A percentile compares a stretch with the other conserved stretches of the same genome.
phyloP scores from a whole-genome alignment of 2,113 vertebrate species.

The Lepus timidus region DNA sequence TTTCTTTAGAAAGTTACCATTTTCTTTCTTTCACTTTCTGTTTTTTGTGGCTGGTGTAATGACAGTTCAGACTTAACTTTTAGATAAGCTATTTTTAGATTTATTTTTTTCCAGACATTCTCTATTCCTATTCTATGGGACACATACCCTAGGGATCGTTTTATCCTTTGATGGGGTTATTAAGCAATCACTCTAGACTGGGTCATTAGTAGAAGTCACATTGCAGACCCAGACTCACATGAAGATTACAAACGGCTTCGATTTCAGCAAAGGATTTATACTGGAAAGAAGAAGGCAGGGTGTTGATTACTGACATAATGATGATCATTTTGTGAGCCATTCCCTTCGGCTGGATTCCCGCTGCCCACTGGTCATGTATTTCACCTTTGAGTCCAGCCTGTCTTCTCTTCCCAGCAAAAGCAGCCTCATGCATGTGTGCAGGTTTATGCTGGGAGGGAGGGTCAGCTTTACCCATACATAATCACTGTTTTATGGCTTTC shows the following conservation, averaged over 20 bases:
- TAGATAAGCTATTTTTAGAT: conserved; percentile 85
- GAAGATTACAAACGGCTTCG: conserved; percentile 76
- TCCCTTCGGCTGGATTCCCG: neutral
- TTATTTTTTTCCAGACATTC: conserved; percentile 81
- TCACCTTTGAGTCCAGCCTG: conserved; percentile 44
- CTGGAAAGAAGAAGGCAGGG: conserved; percentile 67
- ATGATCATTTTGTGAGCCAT: neutral
- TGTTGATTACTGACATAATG: conserved; percentile 14
- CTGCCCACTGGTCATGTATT: conserved; percentile 27
- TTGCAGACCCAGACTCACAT: conserved; percentile 80
- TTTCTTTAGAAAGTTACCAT: conserved; percentile 81
- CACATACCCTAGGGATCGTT: conserved; percentile 79
- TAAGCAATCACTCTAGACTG: conserved; percentile 82
- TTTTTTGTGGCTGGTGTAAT: conserved; percentile 81
- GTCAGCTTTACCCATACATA: conserved; percentile 86
- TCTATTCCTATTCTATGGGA: conserved; percentile 82
- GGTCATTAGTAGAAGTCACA: conserved; percentile 83
- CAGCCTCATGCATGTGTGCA: conserved; percentile 53
- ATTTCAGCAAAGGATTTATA: conserved; percentile 73
- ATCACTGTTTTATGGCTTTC: conserved; percentile 90
- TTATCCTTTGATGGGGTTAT: conserved; percentile 85
- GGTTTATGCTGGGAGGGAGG: conserved; percentile 85
- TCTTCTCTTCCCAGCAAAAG: conserved; percentile 49
- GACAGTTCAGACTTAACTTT: conserved; percentile 84
- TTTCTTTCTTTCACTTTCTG: conserved; percentile 85